A percentile compares a stretch with the other conserved stretches of the same genome.
Evolutionary conservation across 1,140 invertebrate genomes (phyloP).

Genomic region (Metaphire vulgaris): DNA sequence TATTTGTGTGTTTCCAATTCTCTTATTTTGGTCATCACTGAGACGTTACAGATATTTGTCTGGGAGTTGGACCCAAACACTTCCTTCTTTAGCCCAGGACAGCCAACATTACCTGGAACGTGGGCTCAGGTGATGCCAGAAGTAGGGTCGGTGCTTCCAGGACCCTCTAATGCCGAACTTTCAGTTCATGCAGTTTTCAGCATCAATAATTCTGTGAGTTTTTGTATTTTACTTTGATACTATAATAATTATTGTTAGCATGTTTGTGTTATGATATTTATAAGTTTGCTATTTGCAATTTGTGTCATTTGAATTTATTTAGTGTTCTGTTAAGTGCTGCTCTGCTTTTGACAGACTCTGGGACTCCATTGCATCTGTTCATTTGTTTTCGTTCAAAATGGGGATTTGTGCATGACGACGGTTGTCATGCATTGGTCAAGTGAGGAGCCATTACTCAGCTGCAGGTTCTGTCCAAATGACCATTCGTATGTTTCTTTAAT

Average conservation of each 20-base stretch:
- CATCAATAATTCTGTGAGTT: conserved; percentile 36
- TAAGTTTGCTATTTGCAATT: no score
- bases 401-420: neutral
- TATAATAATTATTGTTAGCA: no score
- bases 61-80: conserved; percentile 40
- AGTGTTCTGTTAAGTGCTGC: no score
- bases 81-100: conserved; percentile 33
- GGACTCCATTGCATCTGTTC: conserved; percentile 15
- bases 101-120: conserved; percentile 36
- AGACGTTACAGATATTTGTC: conserved; percentile 36
- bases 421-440: conserved; percentile 1
- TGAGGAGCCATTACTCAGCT: neutral
- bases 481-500: no score
- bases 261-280: no score
- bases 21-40: conserved; percentile 39
- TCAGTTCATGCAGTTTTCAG: conserved; percentile 38
- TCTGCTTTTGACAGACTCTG: neutral
- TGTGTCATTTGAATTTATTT: no score
- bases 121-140: conserved; percentile 40
- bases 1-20: conserved; percentile 36
- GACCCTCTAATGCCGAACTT: conserved; percentile 34
- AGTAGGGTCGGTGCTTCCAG: conserved; percentile 35
- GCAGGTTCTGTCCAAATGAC: neutral
- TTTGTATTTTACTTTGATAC: neutral
- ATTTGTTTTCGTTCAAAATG: conserved; percentile 2